Percentiles rank a stretch among this genome's conserved stretches.
phyloP scores from a whole-genome alignment of 1,140 invertebrate species.

The Brachionus paranguensis region DNA sequence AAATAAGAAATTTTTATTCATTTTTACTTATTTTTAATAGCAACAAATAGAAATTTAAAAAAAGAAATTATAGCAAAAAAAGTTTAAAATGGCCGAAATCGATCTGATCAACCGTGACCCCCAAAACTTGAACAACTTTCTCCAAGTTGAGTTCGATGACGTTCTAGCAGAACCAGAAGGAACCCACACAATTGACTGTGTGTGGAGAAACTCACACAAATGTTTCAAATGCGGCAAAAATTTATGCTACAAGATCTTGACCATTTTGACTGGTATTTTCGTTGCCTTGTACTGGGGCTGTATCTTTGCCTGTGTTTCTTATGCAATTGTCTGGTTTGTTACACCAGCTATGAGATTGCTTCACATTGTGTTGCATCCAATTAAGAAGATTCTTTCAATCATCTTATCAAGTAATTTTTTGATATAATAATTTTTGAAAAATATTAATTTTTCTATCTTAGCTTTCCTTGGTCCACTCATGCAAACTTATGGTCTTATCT shows the following conservation, averaged over 20 bases:
- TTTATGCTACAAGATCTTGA: conserved; percentile 66
- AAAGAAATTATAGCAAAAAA: neutral
- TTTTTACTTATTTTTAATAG: neutral
- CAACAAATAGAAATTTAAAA: neutral
- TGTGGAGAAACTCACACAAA: conserved; percentile 66
- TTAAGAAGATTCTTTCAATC: conserved; percentile 45
- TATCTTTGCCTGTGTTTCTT: conserved; percentile 68
- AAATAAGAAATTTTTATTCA: neutral
- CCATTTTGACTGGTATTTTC: conserved; percentile 64
- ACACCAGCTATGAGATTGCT: conserved; percentile 49
- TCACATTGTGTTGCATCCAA: conserved; percentile 44
- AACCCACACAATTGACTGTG: conserved; percentile 66
- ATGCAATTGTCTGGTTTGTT: conserved; percentile 57
- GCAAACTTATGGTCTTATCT: neutral
- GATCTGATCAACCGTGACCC: conserved; percentile 41
- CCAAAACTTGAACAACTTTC: conserved; percentile 49
- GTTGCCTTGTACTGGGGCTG: conserved; percentile 66
- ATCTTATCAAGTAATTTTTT: conserved; percentile 41
- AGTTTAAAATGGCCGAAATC: neutral
- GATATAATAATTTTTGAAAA: neutral
- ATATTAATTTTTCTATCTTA: neutral
- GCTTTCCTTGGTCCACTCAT: neutral
- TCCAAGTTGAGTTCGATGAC: conserved; percentile 63
- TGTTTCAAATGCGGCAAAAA: conserved; percentile 66
- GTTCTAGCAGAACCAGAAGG: conserved; percentile 71